phyloP scores from a whole-genome alignment of 92 coral and sea anemone species.

The Palythoa grandis region DNA sequence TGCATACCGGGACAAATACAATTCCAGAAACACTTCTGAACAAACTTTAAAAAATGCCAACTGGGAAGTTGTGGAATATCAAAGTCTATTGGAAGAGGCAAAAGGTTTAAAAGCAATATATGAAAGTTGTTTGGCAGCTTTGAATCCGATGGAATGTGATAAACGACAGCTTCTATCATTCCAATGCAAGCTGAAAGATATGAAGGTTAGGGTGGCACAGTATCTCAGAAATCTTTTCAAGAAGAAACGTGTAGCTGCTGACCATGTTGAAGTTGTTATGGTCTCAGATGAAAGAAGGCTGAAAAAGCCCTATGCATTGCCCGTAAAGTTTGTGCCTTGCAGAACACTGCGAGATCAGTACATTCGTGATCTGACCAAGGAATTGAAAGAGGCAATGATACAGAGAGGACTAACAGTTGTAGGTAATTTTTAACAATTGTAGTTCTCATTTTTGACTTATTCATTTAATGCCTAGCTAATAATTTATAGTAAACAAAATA shows the following conservation, averaged over 20 bases:
- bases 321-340: slow-evolving; percentile 71
- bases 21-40: slow-evolving; percentile 55
- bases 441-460: background rate
- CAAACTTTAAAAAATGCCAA: slow-evolving; percentile 58
- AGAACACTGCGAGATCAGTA: slow-evolving; percentile 58
- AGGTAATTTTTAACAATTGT: slow-evolving; percentile 43
- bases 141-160: background rate
- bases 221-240: slow-evolving; percentile 46
- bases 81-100: background rate
- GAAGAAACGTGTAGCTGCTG: slow-evolving; percentile 71
- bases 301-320: slow-evolving; percentile 63
- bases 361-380: slow-evolving; percentile 55
- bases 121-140: background rate
- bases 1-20: slow-evolving; percentile 51
- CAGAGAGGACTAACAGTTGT: slow-evolving; percentile 51
- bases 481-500: background rate
- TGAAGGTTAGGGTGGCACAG: slow-evolving; percentile 8
- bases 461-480: background rate
- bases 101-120: background rate
- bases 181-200: background rate
- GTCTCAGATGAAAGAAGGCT: slow-evolving; percentile 54
- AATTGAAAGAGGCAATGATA: slow-evolving; percentile 51
- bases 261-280: slow-evolving; percentile 49
- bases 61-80: slow-evolving; percentile 53
- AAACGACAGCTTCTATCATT: background rate